Evolutionary conservation across 2,888 invertebrate genomes (phyloP), one percentile per base, ranked within the genome.

Genomic region (Sphaerophoria taeniata): DNA sequence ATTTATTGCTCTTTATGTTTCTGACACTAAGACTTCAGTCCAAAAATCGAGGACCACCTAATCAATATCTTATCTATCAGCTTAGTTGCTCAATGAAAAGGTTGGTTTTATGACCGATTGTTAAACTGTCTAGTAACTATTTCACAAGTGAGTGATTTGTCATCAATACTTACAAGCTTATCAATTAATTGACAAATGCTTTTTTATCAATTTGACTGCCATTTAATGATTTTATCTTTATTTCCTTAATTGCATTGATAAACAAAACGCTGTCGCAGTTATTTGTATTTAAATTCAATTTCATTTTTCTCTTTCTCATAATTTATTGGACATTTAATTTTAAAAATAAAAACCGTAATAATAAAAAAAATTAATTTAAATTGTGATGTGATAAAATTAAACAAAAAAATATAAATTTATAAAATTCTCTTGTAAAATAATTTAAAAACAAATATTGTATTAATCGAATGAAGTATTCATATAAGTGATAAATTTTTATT

Each of bases 381-480:
- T 74, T 74, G 73, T 83, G 83, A 83, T 83, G 67, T 74, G 78
- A 78, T 83, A 78, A 73, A 77, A 70, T 53, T 31, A 24, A 53
- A 67, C 36, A 51, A 67, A 36, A 49, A 47, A 65, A 65, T 24
- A 36, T 67, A 53, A 16, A 51, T 51, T 34, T 33, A n/a, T 12
- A 65, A 61, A 51, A 71, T 49, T 43, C 11, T 55, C 61, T 69
- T 72, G 43, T 78, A 83, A 70, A 74, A 58, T 58, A 58, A 43
- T 49, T 45, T 51, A 58, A 34, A 67, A 60, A 47, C 4, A 55
- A 74, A 70, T 34, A 12, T 78, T 74, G 78, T 83, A 74, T 83
- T 79, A 83, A 83, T 74, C 74, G 45, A 74, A 70, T 72, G 53
- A 79, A 83, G 83, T 83, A 83, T 83, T 83, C 53, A 79, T 65